Evolutionary conservation across 2,797 vertebrate species (phyloP), one percentile per base, ranked within the genome.

Genomic region (Buceros bicornis): DNA sequence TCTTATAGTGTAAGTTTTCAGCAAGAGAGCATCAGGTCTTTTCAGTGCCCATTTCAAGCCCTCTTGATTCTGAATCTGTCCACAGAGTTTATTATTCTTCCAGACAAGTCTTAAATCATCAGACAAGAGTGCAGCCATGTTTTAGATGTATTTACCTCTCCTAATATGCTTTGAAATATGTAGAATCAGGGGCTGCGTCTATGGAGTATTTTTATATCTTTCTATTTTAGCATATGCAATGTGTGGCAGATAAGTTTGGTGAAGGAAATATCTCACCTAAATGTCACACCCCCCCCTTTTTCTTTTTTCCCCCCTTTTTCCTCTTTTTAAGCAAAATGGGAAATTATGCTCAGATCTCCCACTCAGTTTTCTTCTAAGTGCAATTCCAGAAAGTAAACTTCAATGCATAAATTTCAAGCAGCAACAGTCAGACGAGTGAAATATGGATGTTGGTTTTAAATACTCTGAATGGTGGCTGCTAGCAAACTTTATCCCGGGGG

Each of bases 61-160:
- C 21, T 33, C 50, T 80, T 79, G 78, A 43, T 90, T 76, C 67
- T 78, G 70, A 69, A 53, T 47, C 19, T 72, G 37, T 42, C 35
- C 12, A 3, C 21, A 43, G 43, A 65, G 40, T 87, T 87, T 31
- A 78, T 5, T 21, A 43, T 20, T 12, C 33, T 79, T 74, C 86
- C 72, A 82, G 51, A 51, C 53, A 58, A 25, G 5, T 56, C 90
- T 84, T 93, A 82, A 97, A 86, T 73, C 82, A 89, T 62, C 65
- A 92, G 31, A 43, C 53, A 89, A 50, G 81, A 97, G 72, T 89
- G 62, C 57, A 97, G 83, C 73, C 40, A 24, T 67, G 37, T 70
- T 97, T 97, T 58, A 76, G 89, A 93, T 77, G 42, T 76, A 54
- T 89, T 97, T 95, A 9, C 4, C 88, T 73, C 57, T 85, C 50